Percentiles rank a stretch among this genome's conserved stretches.
Evolutionary conservation across 2,113 vertebrate species (phyloP).

Genomic region (Hippocampus comes): DNA sequence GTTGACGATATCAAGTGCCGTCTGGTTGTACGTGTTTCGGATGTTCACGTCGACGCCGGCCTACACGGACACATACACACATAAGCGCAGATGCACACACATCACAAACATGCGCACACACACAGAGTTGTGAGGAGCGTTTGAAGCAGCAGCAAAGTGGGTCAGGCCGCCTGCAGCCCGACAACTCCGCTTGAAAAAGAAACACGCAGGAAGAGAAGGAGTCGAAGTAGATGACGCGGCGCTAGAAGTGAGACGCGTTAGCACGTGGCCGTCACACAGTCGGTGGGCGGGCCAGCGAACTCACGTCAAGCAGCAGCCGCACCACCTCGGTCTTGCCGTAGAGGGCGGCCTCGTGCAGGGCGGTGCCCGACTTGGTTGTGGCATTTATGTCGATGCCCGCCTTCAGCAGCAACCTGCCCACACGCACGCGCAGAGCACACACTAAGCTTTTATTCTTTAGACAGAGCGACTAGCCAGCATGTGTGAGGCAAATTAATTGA

Average conservation of each 20-base stretch:
- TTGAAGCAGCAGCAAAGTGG: not conserved
- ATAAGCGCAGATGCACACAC: no score
- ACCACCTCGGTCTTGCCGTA: conserved; percentile 94
- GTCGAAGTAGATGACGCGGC: not conserved
- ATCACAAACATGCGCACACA: not conserved
- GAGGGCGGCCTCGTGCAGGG: conserved; percentile 88
- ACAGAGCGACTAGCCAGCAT: not conserved
- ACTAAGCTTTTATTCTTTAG: not conserved
- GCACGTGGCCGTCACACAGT: no score
- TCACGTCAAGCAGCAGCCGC: conserved; percentile 87
- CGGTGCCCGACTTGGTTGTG: conserved; percentile 87
- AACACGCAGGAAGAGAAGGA: not conserved
- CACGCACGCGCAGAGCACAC: not conserved
- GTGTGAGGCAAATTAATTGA: not conserved
- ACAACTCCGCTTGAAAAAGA: not conserved
- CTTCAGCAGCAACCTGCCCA: conserved; percentile 83
- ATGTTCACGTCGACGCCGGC: conserved; percentile 90
- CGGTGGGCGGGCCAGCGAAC: conserved; percentile 20
- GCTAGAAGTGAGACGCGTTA: not conserved
- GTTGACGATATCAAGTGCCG: conserved; percentile 95
- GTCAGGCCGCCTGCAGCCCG: not conserved
- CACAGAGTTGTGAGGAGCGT: not conserved
- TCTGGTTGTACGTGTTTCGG: conserved; percentile 95
- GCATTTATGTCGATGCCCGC: conserved; percentile 94
- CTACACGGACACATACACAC: conserved; percentile 56